Conservation (phyloP, 2,888 invertebrate genomes). For the Julus scanicus region DNA sequence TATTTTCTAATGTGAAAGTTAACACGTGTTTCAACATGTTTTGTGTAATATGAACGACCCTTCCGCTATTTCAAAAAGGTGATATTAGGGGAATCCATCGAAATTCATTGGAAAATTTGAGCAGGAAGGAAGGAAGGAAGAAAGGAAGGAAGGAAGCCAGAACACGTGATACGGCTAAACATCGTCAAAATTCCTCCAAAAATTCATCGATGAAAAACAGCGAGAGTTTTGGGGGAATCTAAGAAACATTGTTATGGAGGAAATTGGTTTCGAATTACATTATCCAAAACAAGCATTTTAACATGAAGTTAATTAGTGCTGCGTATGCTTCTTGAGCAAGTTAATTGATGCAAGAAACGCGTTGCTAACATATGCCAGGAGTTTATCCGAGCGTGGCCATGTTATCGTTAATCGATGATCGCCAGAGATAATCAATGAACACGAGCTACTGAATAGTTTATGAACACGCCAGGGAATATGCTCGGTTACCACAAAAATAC, state of each 20-base stretch:
- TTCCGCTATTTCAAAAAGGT: background rate
- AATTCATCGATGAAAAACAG: background rate
- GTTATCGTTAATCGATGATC: slow-evolving; percentile 29
- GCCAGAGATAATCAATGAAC: slow-evolving; percentile 43
- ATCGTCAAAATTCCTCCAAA: background rate
- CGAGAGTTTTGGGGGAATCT: background rate
- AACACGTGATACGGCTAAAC: background rate
- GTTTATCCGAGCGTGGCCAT: background rate
- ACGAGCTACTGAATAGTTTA: background rate
- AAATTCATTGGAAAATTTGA: background rate
- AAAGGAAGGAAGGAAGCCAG: background rate
- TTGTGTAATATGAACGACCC: too few species aligned
- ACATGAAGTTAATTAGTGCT: background rate
- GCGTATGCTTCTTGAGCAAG: background rate
- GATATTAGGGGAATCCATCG: background rate
- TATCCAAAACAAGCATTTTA: background rate
- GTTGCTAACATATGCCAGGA: slow-evolving; percentile 6
- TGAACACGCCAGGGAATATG: slow-evolving; percentile 6
- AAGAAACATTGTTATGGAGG: background rate
- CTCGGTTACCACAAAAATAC: background rate
- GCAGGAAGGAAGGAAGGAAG: background rate
- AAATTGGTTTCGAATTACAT: background rate
- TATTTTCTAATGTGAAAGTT: too few species aligned
- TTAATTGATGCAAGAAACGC: slow-evolving; percentile 31
- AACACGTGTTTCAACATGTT: too few species aligned